Conservation (phyloP, 2,797 vertebrate genomes). For the Lutjanus argentimaculatus region DNA sequence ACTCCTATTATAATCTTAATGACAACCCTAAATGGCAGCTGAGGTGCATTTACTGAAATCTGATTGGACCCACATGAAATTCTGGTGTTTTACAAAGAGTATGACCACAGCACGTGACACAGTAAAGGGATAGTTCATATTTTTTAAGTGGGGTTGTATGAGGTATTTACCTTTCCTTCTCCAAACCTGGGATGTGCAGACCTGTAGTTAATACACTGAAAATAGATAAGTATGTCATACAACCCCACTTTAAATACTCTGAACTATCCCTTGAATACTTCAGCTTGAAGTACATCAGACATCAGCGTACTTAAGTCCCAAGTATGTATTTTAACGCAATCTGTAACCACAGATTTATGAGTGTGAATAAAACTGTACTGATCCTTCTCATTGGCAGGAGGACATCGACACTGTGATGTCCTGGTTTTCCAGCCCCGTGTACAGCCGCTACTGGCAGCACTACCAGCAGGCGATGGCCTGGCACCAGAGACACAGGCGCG, state of each 20-base stretch:
- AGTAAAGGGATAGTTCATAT: not conserved
- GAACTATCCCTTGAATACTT: too few species aligned
- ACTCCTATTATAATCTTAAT: not conserved
- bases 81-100: too few species aligned
- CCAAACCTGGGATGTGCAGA: too few species aligned
- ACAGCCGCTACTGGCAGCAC: constrained; percentile 93
- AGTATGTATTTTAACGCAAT: too few species aligned
- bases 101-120: not conserved
- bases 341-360: not conserved
- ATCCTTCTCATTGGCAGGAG: constrained; percentile 61
- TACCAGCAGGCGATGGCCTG: constrained; percentile 93
- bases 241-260: too few species aligned
- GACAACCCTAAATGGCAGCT: not conserved
- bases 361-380: too few species aligned
- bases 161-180: too few species aligned
- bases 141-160: too few species aligned
- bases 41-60: not conserved
- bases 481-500: constrained; percentile 89
- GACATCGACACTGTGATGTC: constrained; percentile 59
- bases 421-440: constrained; percentile 88
- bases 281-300: not conserved
- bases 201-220: too few species aligned
- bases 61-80: not conserved
- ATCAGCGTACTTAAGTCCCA: too few species aligned
- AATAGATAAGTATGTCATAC: too few species aligned